phyloP scores from a whole-genome alignment of 1,140 invertebrate species.

The Drosophila pallidifrons region DNA sequence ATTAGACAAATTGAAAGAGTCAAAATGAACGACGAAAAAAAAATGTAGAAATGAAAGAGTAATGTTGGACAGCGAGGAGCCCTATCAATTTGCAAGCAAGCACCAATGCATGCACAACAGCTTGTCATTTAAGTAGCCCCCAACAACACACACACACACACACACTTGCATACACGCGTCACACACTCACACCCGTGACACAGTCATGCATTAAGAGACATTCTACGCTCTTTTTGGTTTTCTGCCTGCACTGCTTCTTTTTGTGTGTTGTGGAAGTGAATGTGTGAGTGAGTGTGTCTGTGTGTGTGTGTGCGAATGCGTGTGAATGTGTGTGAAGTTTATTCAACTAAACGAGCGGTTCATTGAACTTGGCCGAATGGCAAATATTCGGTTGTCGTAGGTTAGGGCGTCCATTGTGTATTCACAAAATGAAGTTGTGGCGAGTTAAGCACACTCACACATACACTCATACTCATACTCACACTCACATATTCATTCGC shows the following conservation, averaged over 20 bases:
- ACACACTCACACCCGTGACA: constrained; percentile 17
- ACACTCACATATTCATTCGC: constrained; percentile 29
- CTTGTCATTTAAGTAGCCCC: constrained; percentile 75
- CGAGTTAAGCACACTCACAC: constrained; percentile 67
- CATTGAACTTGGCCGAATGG: constrained; percentile 82
- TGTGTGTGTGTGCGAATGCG: constrained; percentile 6
- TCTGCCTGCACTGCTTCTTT: constrained; percentile 60
- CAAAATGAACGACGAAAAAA: constrained; percentile 61
- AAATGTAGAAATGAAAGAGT: constrained; percentile 34
- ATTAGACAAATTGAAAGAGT: constrained; percentile 79
- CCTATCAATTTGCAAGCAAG: constrained; percentile 67
- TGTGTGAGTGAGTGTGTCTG: constrained; percentile 32
- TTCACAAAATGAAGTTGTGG: constrained; percentile 79
- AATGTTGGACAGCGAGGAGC: constrained; percentile 23
- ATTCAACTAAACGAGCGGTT: constrained; percentile 81
- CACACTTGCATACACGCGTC: constrained; percentile 21
- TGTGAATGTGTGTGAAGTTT: constrained; percentile 66
- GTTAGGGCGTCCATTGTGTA: constrained; percentile 78
- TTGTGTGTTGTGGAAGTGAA: constrained; percentile 44
- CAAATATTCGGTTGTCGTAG: constrained; percentile 83
- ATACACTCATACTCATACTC: constrained; percentile 36
- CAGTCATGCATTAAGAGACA: constrained; percentile 54
- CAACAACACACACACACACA: constrained; percentile 15
- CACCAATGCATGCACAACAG: constrained; percentile 31
- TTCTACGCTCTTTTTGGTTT: constrained; percentile 67